Evolutionary conservation across 2,888 invertebrate genomes (phyloP).

Genomic region (Axea sp.): DNA sequence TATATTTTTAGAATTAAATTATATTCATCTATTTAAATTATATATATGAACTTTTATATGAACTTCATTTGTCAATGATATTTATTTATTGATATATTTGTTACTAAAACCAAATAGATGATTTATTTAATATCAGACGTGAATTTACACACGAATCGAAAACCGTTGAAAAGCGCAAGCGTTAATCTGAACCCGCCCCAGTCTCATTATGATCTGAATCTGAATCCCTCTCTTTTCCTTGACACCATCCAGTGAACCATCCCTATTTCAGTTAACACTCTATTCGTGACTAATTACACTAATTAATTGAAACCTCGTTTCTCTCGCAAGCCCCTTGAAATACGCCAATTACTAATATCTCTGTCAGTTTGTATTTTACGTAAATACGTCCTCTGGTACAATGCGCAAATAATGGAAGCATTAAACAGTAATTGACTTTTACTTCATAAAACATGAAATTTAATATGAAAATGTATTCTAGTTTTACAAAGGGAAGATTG

Average conservation of each 20-base stretch:
- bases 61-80: too few species aligned
- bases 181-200: conserved; percentile 73
- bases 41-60: too few species aligned
- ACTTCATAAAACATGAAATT: conserved; percentile 8
- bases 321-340: conserved; percentile 62
- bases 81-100: too few species aligned
- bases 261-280: conserved; percentile 76
- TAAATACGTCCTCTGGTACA: conserved; percentile 46
- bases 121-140: conserved; percentile 12
- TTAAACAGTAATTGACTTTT: conserved; percentile 47
- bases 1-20: too few species aligned
- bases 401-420: conserved; percentile 45
- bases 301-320: conserved; percentile 73
- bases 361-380: conserved; percentile 54
- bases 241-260: conserved; percentile 69
- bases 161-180: conserved; percentile 69
- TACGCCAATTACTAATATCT: conserved; percentile 67
- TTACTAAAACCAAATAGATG: conserved; percentile 61
- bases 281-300: conserved; percentile 76
- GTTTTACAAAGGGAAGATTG: too few species aligned
- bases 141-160: not conserved
- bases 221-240: conserved; percentile 65
- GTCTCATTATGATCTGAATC: conserved; percentile 66
- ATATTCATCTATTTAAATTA: too few species aligned
- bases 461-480: too few species aligned